Conservation (phyloP, 1,140 invertebrate species). For the Marisa cornuarietis region DNA sequence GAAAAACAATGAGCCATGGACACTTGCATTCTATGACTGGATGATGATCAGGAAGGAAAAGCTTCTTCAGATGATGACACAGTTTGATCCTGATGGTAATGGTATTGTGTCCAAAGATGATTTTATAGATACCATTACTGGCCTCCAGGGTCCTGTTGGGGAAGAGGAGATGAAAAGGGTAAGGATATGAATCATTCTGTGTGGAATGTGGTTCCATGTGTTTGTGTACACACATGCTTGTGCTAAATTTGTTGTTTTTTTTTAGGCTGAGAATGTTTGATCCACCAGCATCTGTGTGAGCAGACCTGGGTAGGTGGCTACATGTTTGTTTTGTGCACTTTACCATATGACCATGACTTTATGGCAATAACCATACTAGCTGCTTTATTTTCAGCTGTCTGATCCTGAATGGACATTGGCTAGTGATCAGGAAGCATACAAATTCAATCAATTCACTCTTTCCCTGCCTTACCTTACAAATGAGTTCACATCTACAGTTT, state of each 20-base stretch:
- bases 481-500: no score
- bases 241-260: neutral
- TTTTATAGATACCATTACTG: conserved; percentile 53
- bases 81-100: conserved; percentile 58
- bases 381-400: no score
- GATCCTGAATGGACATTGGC: no score
- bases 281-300: no score
- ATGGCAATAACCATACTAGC: no score
- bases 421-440: no score
- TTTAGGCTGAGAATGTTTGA: no score
- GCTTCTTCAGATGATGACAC: conserved; percentile 54
- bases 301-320: no score
- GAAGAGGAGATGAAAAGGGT: conserved; percentile 60
- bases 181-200: neutral
- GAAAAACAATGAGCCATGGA: conserved; percentile 65
- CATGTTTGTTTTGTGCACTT: no score
- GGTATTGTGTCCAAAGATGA: conserved; percentile 55
- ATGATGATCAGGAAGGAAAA: conserved; percentile 48
- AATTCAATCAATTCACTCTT: no score
- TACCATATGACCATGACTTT: no score
- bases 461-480: no score
- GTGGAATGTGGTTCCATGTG: conserved; percentile 1
- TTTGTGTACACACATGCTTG: conserved; percentile 8
- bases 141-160: conserved; percentile 54
- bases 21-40: conserved; percentile 65